A percentile compares a stretch with the other conserved stretches of the same genome.
phyloP scores from a whole-genome alignment of 2,888 invertebrate species.

The Matsumyia berberina region DNA sequence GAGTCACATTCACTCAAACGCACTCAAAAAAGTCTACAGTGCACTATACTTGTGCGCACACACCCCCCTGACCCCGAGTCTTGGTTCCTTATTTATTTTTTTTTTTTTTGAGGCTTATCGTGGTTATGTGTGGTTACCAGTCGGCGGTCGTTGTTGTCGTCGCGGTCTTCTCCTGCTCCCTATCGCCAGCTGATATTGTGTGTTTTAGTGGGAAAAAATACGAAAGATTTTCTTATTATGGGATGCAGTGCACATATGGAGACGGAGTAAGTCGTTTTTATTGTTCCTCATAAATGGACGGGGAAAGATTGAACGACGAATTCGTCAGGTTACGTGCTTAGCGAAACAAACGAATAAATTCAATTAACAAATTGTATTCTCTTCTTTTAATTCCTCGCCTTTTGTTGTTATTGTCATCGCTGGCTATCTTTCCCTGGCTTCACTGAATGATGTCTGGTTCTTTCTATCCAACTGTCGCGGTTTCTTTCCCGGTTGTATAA shows the following conservation, averaged over 20 bases:
- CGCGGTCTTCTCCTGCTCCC: conserved; percentile 23
- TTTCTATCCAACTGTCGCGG: conserved; percentile 23
- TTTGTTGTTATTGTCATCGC: conserved; percentile 53
- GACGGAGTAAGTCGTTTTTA: conserved; percentile 56
- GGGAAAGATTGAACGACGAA: conserved; percentile 37
- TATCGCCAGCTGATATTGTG: conserved; percentile 51
- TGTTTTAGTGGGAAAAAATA: conserved; percentile 41
- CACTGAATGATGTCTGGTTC: conserved; percentile 27
- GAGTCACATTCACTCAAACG: conserved; percentile 52
- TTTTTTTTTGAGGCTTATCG: conserved; percentile 57
- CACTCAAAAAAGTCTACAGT: conserved; percentile 34
- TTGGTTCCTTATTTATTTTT: conserved; percentile 22
- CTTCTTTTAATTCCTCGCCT: conserved; percentile 19
- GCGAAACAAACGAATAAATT: conserved; percentile 48
- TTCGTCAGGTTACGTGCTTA: conserved; percentile 66
- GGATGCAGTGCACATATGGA: conserved; percentile 56
- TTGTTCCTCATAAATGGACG: conserved; percentile 64
- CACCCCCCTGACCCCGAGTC: conserved; percentile 20
- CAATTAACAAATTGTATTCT: conserved; percentile 63
- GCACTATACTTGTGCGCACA: conserved; percentile 58
- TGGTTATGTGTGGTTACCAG: conserved; percentile 41
- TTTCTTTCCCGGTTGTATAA: conserved; percentile 40
- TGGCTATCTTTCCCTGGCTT: conserved; percentile 56
- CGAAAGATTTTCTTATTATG: conserved; percentile 58
- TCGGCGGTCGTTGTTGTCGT: conserved; percentile 7